Conservation (phyloP, 2,888 invertebrate species). For the Anthophora plumipes region DNA sequence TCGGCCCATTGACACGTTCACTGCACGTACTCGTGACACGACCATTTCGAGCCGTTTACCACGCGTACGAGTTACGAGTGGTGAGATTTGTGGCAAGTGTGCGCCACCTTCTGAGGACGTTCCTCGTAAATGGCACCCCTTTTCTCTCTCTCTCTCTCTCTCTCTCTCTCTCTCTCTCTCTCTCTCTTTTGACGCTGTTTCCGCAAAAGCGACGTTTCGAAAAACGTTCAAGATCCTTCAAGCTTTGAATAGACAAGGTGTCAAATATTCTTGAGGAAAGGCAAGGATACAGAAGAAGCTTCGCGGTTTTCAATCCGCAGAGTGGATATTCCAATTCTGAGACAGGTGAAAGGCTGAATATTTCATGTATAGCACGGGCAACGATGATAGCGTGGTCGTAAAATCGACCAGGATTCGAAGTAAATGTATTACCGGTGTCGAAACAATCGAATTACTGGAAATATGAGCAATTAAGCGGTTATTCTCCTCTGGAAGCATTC, state of each 20-base stretch:
- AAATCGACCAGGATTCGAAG: too few species aligned
- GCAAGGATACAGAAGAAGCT: background rate
- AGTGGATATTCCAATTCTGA: constrained; percentile 11
- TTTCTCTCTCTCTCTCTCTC: too few species aligned
- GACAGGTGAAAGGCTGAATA: background rate
- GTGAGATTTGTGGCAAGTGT: background rate
- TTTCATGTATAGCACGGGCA: too few species aligned
- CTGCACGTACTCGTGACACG: background rate
- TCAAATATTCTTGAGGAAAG: background rate
- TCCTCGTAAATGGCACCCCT: too few species aligned
- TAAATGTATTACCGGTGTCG: too few species aligned
- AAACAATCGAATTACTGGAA: too few species aligned
- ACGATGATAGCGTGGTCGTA: too few species aligned
- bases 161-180: too few species aligned
- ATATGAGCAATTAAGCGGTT: too few species aligned
- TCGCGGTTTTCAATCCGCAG: background rate
- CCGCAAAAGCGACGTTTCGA: background rate
- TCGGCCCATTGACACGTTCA: background rate
- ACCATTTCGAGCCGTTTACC: background rate
- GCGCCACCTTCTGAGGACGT: background rate
- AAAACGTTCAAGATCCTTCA: background rate
- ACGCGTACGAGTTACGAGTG: background rate
- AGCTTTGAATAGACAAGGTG: background rate
- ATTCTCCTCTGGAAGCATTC: too few species aligned
- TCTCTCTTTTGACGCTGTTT: background rate